Evolutionary conservation across 2,888 invertebrate species (phyloP).

Genomic region (Acanthosoma haemorrhoidale): DNA sequence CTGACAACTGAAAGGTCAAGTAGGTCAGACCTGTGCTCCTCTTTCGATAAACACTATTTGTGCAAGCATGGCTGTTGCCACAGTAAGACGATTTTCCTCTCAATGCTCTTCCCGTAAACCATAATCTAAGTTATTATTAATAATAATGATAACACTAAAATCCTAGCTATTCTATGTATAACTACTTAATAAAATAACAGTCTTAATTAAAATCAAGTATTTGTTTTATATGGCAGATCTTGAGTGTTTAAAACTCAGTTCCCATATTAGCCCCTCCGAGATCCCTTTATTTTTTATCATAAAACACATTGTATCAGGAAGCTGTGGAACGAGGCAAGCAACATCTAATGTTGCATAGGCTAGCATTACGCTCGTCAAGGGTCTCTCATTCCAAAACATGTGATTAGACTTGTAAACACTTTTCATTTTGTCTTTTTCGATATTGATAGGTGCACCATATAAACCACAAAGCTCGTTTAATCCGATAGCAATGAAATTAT

Average conservation of each 20-base stretch:
- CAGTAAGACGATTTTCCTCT: no score
- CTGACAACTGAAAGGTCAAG: no score
- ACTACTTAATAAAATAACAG: no score
- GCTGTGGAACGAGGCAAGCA: background rate
- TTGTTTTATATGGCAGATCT: background rate
- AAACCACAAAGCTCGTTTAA: background rate
- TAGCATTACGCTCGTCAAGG: background rate
- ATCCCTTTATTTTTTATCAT: background rate
- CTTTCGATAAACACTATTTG: no score
- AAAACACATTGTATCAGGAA: background rate
- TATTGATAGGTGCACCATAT: background rate
- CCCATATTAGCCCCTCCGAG: background rate
- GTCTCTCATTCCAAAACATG: background rate
- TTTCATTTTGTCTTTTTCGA: constrained; percentile 1
- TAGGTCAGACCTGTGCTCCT: no score
- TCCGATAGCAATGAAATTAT: background rate
- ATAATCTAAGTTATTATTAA: no score
- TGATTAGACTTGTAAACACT: background rate
- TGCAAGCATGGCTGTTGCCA: no score
- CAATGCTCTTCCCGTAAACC: no score
- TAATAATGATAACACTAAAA: no score
- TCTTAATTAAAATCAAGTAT: background rate
- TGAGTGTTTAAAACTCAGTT: background rate
- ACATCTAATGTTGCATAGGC: constrained; percentile 19
- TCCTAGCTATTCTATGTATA: no score